Base-by-base conservation (phyloP, 1,140 invertebrate genomes). In the Zaprionus ornatus region DNA sequence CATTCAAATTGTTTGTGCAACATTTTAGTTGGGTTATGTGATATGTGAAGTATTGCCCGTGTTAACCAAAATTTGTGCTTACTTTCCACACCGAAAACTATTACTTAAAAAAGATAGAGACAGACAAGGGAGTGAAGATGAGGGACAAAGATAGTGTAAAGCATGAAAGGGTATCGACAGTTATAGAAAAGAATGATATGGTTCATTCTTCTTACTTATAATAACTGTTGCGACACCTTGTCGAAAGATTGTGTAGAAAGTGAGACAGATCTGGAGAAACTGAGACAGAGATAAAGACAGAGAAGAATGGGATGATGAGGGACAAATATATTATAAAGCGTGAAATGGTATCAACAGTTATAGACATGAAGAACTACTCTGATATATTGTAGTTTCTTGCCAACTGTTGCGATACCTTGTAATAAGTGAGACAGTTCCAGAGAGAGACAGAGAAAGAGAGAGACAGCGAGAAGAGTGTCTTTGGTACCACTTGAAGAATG, bases 21-120 rank as follows among this genome's bases (percentile, higher is more conserved):
- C 1, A 57, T n/a, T 15, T 63, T 21, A 68, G 64, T 61, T 61
- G 37, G 68, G 37, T 48, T 61, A 32, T 29, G 66, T 61, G 29
- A 61, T 35, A 29, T 32, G 9, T 56, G 29, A 55, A 71, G 60
- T 27, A 19, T 25, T 64, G 52, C 37, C 42, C 21, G n/a, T 45
- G 42, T 62, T 57, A 69, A 29, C 9, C 37, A 52, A 56, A 57
- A 48, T 5, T 25, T 63, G 6, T n/a, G 56, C 25, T 15, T 40
- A 59, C 23, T 4, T 4, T 69, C 60, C 57, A 76, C 37, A 68
- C 37, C 55, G n/a, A 69, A 37, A 35, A 59, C 61, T 59, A 25
- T 62, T 12, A 77, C n/a, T 12, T 23, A 63, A 29, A 56, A 69
- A 15, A 69, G 32, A 82, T 25, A 64, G 55, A 56, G 45, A 62